A percentile compares a stretch with the other conserved stretches of the same genome.
phyloP scores from a whole-genome alignment of 2,888 invertebrate species.

The Tetheella fluctuosa region DNA sequence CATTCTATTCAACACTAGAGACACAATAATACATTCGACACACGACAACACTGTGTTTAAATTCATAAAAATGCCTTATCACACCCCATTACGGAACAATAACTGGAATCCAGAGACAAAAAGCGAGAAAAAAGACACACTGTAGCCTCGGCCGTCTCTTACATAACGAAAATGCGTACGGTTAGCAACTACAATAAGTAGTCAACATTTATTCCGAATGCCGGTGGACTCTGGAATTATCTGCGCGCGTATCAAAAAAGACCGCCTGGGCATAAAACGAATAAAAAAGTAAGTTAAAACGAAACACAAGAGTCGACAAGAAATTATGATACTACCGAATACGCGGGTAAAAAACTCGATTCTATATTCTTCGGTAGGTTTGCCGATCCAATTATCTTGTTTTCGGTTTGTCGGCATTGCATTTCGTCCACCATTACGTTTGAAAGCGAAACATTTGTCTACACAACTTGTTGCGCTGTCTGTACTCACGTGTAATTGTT shows the following conservation, averaged over 20 bases:
- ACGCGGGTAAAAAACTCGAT: slow-evolving; percentile 69
- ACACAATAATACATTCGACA: slow-evolving; percentile 34
- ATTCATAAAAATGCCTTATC: slow-evolving; percentile 62
- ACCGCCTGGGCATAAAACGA: slow-evolving; percentile 46
- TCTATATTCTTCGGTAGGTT: slow-evolving; percentile 50
- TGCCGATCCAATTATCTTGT: slow-evolving; percentile 57
- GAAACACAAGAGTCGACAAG: slow-evolving; percentile 61
- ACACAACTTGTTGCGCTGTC: slow-evolving; percentile 38
- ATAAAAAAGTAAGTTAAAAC: slow-evolving; percentile 46
- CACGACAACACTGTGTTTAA: slow-evolving; percentile 30
- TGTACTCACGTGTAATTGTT: slow-evolving; percentile 34
- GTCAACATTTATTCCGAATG: slow-evolving; percentile 62
- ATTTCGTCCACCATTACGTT: slow-evolving; percentile 30
- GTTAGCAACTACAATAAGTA: slow-evolving; percentile 51
- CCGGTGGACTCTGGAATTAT: slow-evolving; percentile 59
- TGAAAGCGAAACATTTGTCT: slow-evolving; percentile 49
- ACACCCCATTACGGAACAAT: slow-evolving; percentile 63
- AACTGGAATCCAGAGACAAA: slow-evolving; percentile 51
- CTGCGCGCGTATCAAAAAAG: slow-evolving; percentile 69
- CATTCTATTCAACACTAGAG: slow-evolving; percentile 23
- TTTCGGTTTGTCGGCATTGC: slow-evolving; percentile 35
- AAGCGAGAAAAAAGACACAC: slow-evolving; percentile 37
- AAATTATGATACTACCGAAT: slow-evolving; percentile 82
- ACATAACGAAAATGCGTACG: slow-evolving; percentile 49
- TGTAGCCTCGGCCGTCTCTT: slow-evolving; percentile 30